Evolutionary conservation across 2,888 invertebrate genomes (phyloP).

Genomic region (Coecobrya sp.): DNA sequence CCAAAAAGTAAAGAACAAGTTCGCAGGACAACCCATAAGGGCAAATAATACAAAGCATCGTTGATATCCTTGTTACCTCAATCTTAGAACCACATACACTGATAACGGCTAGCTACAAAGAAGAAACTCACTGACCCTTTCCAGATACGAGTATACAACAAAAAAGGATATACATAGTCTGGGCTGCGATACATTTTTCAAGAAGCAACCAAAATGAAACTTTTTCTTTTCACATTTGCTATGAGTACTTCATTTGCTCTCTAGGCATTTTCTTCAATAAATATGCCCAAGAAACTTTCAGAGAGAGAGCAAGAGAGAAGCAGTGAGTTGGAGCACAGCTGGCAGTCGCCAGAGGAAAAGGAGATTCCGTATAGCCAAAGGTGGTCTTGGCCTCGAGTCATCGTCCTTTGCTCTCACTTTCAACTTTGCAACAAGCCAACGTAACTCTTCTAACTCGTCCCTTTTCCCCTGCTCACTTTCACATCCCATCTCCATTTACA

Average conservation of each 20-base stretch:
- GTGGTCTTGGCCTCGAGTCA: slow-evolving; percentile 53
- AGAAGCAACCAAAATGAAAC: slow-evolving; percentile 4
- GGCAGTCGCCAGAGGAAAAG: slow-evolving; percentile 42
- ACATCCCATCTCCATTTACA: slow-evolving; percentile 56
- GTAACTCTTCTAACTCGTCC: slow-evolving; percentile 51
- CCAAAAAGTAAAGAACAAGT: not conserved
- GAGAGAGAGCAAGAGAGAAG: not conserved
- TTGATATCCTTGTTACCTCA: no score
- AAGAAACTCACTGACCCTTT: not conserved
- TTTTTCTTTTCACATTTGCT: not conserved
- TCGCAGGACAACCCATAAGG: no score
- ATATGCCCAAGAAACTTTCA: slow-evolving; percentile 11
- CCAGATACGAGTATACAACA: not conserved
- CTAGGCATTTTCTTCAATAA: slow-evolving; percentile 27
- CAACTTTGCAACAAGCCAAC: slow-evolving; percentile 61
- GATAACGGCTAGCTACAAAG: not conserved
- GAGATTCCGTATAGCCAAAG: slow-evolving; percentile 19
- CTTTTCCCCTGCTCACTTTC: slow-evolving; percentile 29
- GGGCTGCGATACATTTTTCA: not conserved
- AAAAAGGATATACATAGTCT: not conserved
- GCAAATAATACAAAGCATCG: no score
- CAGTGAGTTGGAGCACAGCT: slow-evolving; percentile 10
- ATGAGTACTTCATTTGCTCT: slow-evolving; percentile 16
- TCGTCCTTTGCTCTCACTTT: slow-evolving; percentile 55
- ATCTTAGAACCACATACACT: no score